These are phyloP conservation scores for Loris lydekkerianus DNA, from an alignment of 2,797 vertebrate genomes.

Conservation along the genomic window DNA sequence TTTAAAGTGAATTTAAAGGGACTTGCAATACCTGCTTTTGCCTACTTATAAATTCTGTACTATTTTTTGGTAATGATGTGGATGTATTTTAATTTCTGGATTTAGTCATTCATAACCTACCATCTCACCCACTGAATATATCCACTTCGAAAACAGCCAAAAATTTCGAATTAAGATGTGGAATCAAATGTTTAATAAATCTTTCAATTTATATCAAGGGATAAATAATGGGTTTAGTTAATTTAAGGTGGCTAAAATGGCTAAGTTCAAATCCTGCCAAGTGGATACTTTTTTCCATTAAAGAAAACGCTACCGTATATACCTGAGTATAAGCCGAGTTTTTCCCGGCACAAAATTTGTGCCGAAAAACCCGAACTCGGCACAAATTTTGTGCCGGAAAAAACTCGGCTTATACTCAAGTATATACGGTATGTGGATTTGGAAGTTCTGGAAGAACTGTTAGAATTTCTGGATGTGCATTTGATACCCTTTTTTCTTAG, in stretches of 20 bases:
- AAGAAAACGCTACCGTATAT: background rate
- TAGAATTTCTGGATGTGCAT: constrained; percentile 5
- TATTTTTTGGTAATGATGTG: background rate
- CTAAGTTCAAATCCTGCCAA: background rate
- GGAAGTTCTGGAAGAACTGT: background rate
- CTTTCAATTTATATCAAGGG: background rate
- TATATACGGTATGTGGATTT: background rate
- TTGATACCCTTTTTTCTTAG: constrained; percentile 41
- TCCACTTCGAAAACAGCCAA: constrained; percentile 1
- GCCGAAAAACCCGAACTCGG: no score
- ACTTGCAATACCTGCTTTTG: background rate
- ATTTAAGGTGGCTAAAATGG: background rate
- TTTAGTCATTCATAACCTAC: constrained; percentile 44
- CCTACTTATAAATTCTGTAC: background rate
- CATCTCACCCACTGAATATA: constrained; percentile 43
- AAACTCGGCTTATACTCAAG: no score
- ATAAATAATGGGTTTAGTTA: background rate
- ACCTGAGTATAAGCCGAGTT: no score
- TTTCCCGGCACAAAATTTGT: no score
- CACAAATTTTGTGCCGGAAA: no score
- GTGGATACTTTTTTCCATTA: background rate
- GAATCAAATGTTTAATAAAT: constrained; percentile 38
- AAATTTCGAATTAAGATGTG: constrained; percentile 37
- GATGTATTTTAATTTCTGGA: constrained; percentile 54
- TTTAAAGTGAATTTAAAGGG: constrained; percentile 37